Evolutionary conservation across 2,113 vertebrate species (phyloP).

Genomic region (Hipposideros armiger): DNA sequence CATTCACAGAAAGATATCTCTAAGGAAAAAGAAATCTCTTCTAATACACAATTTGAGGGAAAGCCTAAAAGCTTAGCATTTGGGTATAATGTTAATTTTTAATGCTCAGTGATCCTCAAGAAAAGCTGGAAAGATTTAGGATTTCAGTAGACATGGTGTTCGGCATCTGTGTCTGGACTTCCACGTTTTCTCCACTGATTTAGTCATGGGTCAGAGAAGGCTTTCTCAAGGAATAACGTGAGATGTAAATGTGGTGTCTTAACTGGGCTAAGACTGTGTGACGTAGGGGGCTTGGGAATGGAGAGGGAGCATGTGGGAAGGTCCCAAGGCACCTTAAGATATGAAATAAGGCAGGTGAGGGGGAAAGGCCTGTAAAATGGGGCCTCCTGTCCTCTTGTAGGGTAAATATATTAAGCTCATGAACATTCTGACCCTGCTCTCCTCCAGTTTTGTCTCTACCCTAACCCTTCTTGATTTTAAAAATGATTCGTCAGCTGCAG

Average conservation of each 20-base stretch:
- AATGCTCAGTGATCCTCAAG: neutral
- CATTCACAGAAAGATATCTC: neutral
- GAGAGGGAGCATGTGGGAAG: neutral
- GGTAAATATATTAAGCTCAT: neutral
- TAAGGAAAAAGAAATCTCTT: neutral
- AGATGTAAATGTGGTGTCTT: neutral
- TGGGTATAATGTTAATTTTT: neutral
- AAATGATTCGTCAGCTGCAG: neutral
- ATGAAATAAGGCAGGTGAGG: neutral
- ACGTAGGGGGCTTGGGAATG: neutral
- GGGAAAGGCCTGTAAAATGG: neutral
- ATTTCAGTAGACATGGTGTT: neutral
- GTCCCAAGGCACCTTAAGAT: neutral
- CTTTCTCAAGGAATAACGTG: neutral
- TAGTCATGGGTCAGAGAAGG: neutral
- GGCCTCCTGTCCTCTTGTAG: neutral
- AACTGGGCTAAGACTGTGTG: neutral
- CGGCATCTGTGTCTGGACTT: neutral
- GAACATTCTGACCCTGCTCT: neutral
- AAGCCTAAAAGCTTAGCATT: slow-evolving; percentile 30
- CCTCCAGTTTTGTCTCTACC: neutral
- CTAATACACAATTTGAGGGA: neutral
- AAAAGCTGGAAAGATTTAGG: neutral
- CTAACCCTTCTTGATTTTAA: neutral
- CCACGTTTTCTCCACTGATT: neutral